Evolutionary conservation across 2,113 vertebrate genomes (phyloP), one percentile per base, ranked within the genome.

Genomic region (Antechinus stuartii): DNA sequence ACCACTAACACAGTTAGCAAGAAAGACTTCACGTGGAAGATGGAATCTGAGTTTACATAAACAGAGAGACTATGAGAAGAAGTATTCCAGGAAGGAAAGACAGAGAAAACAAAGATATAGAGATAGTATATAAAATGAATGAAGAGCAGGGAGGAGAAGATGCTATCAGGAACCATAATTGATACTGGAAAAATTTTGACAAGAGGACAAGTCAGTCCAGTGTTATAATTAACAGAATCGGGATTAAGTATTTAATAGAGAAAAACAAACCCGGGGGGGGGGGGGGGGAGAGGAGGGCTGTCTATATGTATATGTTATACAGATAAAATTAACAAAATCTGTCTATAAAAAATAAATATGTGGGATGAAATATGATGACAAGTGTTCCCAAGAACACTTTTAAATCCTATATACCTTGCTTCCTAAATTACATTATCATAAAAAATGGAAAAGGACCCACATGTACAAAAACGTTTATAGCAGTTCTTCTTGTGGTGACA

Each of bases 211-310:
- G 3, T 35, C 57, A 30, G 30, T 68, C 68, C 16, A 84, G 35
- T 5, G 4, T 42, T 8, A 8, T 7, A 19, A 84, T 84, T 42
- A 42, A 23, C 16, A 84, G 22, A 84, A 84, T 84, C n/a, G 22
- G 68, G 19, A 84, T 84, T 42, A 22, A 76, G 35, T 16, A 84
- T 84, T 84, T 42, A 42, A 16, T 2, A 84, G 35, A 22, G 16
- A 22, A 12, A 35, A 76, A 76, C 35, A 76, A n/a, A n/a, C n/a
- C n/a, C n/a, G n/a, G n/a, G n/a, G n/a, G n/a, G n/a, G n/a, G n/a
- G n/a, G 8, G 30, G 35, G 12, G 50, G 10, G 10, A 0, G 1
- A 10, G 1, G 10, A 9, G 50, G 10, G 9, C 9, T 52, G 10
- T 11, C 61, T 68, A 26, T 42, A 84, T 42, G 8, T 16, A 84